These are phyloP conservation scores for Megalonaias nervosa DNA, from an alignment of 1,140 invertebrate genomes.

Conservation along the genomic window DNA sequence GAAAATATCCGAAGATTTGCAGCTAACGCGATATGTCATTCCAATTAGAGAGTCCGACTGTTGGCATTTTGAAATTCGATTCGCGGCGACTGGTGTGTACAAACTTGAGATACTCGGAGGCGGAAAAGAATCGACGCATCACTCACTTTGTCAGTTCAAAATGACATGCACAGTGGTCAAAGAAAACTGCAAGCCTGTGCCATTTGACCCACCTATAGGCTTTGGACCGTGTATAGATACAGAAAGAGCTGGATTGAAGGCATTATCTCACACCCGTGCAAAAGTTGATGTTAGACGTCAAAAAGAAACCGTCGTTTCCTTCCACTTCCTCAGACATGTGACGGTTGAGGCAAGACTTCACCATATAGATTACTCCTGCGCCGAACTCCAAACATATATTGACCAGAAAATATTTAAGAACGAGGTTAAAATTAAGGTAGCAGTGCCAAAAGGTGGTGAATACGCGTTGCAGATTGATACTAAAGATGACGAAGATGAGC, in stretches of 20 bases:
- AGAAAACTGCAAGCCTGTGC: conserved; percentile 16
- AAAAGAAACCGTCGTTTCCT: conserved; percentile 9
- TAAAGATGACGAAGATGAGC: conserved; percentile 8
- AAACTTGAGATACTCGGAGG: conserved; percentile 25
- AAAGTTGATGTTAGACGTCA: conserved; percentile 1
- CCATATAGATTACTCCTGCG: background rate
- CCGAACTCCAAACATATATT: conserved; percentile 7
- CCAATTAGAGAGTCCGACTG: conserved; percentile 12
- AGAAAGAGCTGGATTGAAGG: conserved; percentile 11
- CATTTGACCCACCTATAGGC: conserved; percentile 23
- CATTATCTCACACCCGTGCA: conserved; percentile 12
- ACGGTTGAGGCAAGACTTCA: conserved; percentile 8
- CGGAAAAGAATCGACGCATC: background rate
- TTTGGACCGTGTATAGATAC: conserved; percentile 30
- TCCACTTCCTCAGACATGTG: conserved; percentile 11
- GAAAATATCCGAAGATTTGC: conserved; percentile 11
- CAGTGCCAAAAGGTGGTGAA: conserved; percentile 27
- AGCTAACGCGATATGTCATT: conserved; percentile 22
- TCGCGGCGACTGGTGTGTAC: conserved; percentile 24
- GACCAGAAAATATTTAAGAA: conserved; percentile 9
- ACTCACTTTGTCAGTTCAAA: conserved; percentile 7
- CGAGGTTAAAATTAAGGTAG: conserved; percentile 21
- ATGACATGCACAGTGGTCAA: conserved; percentile 26
- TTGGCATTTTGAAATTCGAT: conserved; percentile 21
- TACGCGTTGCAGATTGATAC: conserved; percentile 27